Evolutionary conservation across 2,113 vertebrate species (phyloP).

Genomic region (Micromys minutus): DNA sequence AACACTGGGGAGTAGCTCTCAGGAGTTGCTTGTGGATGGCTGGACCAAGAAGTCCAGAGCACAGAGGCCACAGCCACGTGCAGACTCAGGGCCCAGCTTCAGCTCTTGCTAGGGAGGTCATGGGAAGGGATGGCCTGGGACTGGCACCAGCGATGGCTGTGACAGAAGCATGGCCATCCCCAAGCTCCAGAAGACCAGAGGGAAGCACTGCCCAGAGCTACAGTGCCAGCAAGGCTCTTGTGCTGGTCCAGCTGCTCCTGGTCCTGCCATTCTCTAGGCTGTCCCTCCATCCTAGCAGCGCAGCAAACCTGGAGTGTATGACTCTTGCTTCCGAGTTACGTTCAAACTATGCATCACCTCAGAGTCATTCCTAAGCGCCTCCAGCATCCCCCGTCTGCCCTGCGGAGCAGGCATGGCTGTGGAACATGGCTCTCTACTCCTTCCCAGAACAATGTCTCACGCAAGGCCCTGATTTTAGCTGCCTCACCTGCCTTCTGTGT

Average conservation of each 20-base stretch:
- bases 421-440: background rate
- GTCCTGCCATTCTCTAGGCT: background rate
- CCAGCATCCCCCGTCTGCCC: background rate
- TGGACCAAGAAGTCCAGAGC: accelerated
- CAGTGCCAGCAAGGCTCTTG: accelerated
- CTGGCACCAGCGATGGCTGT: background rate
- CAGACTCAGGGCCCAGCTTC: accelerated
- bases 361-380: background rate
- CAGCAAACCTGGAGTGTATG: background rate
- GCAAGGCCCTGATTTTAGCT: background rate
- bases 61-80: accelerated
- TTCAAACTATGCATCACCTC: background rate
- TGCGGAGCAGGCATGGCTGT: background rate
- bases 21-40: background rate
- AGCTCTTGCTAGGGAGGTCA: background rate
- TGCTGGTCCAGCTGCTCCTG: no score
- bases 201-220: background rate
- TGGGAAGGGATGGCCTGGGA: background rate
- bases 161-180: background rate
- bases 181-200: background rate
- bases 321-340: background rate
- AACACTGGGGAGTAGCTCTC: no score
- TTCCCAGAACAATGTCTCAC: background rate
- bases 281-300: background rate
- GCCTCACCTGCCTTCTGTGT: background rate